Evolutionary conservation across 2,113 vertebrate genomes (phyloP).

Genomic region (Anhinga rufa): DNA sequence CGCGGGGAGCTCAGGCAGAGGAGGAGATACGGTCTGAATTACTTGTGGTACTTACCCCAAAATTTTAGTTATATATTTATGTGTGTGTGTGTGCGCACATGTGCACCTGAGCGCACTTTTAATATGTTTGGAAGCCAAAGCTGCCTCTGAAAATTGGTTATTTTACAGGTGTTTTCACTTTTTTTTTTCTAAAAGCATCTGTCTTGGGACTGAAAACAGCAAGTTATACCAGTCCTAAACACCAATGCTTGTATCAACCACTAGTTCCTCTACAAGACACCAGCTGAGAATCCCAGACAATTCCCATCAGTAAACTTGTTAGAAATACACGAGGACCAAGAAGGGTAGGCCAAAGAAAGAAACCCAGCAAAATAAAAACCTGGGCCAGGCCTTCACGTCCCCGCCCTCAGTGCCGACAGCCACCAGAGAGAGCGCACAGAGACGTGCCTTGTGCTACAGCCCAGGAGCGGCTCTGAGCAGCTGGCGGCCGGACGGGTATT

Average conservation of each 20-base stretch:
- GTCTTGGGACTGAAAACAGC: background rate
- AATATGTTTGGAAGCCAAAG: background rate
- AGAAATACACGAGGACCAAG: background rate
- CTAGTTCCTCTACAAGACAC: background rate
- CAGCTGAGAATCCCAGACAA: background rate
- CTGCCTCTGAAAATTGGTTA: background rate
- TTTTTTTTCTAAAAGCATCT: background rate
- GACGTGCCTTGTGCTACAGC: background rate
- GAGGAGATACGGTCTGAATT: background rate
- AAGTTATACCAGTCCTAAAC: background rate
- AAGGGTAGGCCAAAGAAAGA: background rate
- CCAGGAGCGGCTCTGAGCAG: background rate
- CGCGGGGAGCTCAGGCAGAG: background rate
- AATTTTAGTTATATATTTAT: background rate
- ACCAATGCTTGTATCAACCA: background rate
- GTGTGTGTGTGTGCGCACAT: fast-evolving
- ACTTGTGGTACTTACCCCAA: background rate
- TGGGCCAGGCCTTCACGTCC: background rate
- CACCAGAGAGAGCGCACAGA: background rate
- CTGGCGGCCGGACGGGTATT: background rate
- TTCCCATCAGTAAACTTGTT: background rate
- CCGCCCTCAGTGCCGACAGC: background rate
- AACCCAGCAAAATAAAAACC: fast-evolving
- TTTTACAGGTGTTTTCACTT: background rate
- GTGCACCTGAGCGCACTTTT: background rate